Conservation (phyloP, 2,888 invertebrate species). For the Dasysyrphus albostriatus region DNA sequence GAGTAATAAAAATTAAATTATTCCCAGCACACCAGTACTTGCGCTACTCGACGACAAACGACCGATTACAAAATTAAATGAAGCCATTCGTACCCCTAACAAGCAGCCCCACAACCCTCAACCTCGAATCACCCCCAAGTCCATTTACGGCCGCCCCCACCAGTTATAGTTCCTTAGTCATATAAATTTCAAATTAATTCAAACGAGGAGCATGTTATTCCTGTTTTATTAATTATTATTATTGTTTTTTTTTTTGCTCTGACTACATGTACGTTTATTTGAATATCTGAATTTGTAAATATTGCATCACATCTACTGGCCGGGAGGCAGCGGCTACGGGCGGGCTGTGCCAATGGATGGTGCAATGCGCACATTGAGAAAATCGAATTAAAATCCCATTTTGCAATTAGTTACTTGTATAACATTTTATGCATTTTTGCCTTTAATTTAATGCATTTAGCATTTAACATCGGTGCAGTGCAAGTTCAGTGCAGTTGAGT, state of each 20-base stretch:
- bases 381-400: constrained; percentile 74
- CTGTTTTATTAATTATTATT: constrained; percentile 38
- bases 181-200: constrained; percentile 68
- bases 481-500: neutral
- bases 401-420: constrained; percentile 64
- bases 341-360: neutral
- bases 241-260: constrained; percentile 4
- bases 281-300: constrained; percentile 2
- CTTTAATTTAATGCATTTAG: constrained; percentile 7
- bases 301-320: neutral
- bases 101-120: neutral
- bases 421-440: constrained; percentile 24
- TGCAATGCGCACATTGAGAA: constrained; percentile 41
- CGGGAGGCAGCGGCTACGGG: neutral
- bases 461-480: too few species aligned
- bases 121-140: constrained; percentile 4
- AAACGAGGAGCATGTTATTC: constrained; percentile 57
- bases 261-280: neutral
- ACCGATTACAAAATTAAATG: constrained; percentile 66
- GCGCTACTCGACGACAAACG: constrained; percentile 43
- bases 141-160: constrained; percentile 1
- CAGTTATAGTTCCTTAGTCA: constrained; percentile 1
- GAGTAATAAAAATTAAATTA: constrained; percentile 52
- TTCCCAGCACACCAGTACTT: constrained; percentile 30
- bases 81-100: constrained; percentile 49